Evolutionary conservation across 2,113 vertebrate species (phyloP).

Genomic region (Crypturellus undulatus): DNA sequence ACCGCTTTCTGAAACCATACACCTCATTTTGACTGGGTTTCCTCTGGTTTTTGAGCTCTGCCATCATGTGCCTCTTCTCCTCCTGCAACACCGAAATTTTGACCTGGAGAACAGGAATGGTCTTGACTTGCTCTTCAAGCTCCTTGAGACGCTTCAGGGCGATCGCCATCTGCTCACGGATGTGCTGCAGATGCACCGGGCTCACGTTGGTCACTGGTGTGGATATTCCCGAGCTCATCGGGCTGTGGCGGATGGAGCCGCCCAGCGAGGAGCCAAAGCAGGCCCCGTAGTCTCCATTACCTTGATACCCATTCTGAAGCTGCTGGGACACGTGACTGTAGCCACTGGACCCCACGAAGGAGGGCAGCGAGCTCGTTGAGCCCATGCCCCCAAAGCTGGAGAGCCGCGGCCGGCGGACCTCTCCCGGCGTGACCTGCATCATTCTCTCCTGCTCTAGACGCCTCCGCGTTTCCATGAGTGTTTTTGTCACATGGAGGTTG

Average conservation of each 20-base stretch:
- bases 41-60: slow-evolving; percentile 87
- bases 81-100: slow-evolving; percentile 97
- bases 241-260: slow-evolving; percentile 94
- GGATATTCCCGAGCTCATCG: slow-evolving; percentile 92
- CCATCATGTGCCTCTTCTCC: slow-evolving; percentile 90
- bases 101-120: slow-evolving; percentile 94
- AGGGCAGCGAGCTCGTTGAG: slow-evolving; percentile 90
- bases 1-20: slow-evolving; percentile 86
- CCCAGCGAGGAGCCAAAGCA: slow-evolving; percentile 88
- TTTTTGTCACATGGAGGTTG: slow-evolving; percentile 95
- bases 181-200: slow-evolving; percentile 93
- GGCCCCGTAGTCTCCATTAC: slow-evolving; percentile 83
- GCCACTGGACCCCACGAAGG: slow-evolving; percentile 85
- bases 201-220: slow-evolving; percentile 94
- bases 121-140: slow-evolving; percentile 93
- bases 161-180: slow-evolving; percentile 96
- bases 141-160: slow-evolving; percentile 93
- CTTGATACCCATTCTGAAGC: slow-evolving; percentile 85
- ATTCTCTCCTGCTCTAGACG: slow-evolving; percentile 93
- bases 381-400: slow-evolving; percentile 94
- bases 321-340: slow-evolving; percentile 78
- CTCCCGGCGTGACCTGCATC: slow-evolving; percentile 83
- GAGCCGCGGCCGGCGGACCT: slow-evolving; percentile 88
- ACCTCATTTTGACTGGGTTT: slow-evolving; percentile 68
- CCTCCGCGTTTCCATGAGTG: slow-evolving; percentile 95